Conservation (phyloP, 2,888 invertebrate genomes). For the Cephus runcator region DNA sequence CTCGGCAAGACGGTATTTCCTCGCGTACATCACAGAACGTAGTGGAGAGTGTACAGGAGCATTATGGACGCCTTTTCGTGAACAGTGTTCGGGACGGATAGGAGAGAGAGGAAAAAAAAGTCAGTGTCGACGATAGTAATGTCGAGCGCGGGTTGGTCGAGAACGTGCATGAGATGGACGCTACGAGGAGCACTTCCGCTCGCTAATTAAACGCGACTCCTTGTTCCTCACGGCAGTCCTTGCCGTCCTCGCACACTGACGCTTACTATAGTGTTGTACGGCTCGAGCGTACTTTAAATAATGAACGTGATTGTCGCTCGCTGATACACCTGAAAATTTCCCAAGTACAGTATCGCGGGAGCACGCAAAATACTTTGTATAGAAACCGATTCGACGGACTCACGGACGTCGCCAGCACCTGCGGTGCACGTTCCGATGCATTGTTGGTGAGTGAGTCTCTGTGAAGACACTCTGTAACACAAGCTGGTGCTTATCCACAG, state of each 20-base stretch:
- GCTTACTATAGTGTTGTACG: background rate
- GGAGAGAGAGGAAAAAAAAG: conserved; percentile 17
- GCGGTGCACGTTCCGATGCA: conserved; percentile 49
- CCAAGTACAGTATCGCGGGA: background rate
- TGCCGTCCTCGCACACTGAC: background rate
- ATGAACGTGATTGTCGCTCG: conserved; percentile 9
- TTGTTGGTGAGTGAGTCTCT: conserved; percentile 52
- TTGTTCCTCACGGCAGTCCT: conserved; percentile 20
- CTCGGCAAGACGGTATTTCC: conserved; percentile 24
- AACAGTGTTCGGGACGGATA: conserved; percentile 22
- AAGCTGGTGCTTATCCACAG: background rate
- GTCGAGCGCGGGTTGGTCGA: conserved; percentile 19
- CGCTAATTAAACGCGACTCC: conserved; percentile 47
- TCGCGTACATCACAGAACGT: conserved; percentile 9
- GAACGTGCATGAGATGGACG: conserved; percentile 48
- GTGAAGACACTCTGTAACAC: conserved; percentile 19
- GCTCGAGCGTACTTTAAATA: conserved; percentile 4
- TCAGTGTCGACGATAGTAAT: conserved; percentile 21
- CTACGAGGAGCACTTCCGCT: conserved; percentile 44
- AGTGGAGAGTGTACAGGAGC: conserved; percentile 11
- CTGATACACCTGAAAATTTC: background rate
- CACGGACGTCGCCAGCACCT: conserved; percentile 42
- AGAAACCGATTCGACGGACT: conserved; percentile 1
- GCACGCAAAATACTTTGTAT: conserved; percentile 1
- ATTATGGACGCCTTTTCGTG: conserved; percentile 25